These are phyloP conservation scores for Sylvia atricapilla DNA, from an alignment of 2,113 vertebrate species.

Conservation along the genomic window DNA sequence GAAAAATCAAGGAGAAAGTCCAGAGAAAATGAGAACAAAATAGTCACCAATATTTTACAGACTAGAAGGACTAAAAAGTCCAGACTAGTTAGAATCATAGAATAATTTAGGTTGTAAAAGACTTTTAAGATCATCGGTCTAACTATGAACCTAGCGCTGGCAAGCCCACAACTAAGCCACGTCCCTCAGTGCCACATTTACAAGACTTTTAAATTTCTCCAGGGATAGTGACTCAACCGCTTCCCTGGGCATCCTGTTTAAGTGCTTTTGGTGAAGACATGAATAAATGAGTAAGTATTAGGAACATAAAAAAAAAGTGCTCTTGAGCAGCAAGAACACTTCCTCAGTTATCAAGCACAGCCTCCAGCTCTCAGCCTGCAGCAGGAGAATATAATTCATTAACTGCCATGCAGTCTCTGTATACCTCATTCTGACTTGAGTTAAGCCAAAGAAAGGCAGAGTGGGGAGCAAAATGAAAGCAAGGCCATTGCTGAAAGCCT, in stretches of 20 bases:
- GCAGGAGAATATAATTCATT: background rate
- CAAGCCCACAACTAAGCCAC: background rate
- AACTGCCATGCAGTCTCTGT: background rate
- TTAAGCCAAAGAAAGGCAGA: background rate
- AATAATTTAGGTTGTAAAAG: background rate
- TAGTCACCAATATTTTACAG: background rate
- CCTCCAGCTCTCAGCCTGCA: background rate
- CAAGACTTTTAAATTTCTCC: background rate
- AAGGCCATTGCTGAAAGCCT: background rate
- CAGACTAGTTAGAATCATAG: background rate
- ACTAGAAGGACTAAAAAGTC: background rate
- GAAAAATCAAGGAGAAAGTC: background rate
- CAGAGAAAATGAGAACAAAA: background rate
- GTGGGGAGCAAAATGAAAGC: background rate
- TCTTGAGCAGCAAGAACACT: background rate
- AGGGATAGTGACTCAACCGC: background rate
- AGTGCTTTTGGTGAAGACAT: background rate
- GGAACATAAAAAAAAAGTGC: background rate
- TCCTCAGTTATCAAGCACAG: background rate
- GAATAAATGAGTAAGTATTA: background rate
- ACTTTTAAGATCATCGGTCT: background rate
- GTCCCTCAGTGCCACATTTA: background rate
- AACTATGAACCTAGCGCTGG: fast-evolving
- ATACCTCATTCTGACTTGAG: background rate
- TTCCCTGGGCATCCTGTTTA: background rate